Percentiles rank a stretch among this genome's conserved stretches.
Evolutionary conservation across 2,113 vertebrate genomes (phyloP).

Genomic region (Hylia prasina): DNA sequence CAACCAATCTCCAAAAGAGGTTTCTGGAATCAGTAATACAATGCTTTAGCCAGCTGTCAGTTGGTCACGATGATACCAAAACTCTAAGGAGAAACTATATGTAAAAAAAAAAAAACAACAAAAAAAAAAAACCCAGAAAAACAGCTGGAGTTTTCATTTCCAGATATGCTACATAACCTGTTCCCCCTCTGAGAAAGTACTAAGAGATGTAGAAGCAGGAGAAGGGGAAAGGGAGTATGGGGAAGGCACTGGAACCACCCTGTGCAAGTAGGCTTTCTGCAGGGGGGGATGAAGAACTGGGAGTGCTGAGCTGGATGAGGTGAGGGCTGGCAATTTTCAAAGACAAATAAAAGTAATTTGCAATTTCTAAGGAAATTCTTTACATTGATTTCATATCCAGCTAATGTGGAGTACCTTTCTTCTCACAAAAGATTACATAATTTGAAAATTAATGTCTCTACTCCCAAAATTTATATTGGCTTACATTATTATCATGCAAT

Average conservation of each 20-base stretch:
- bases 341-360: background rate
- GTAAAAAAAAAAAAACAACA: accelerated
- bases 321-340: background rate
- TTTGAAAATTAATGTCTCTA: background rate
- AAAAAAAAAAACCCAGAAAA: accelerated
- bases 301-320: background rate
- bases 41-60: background rate
- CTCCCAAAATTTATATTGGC: background rate
- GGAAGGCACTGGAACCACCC: background rate
- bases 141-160: background rate
- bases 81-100: background rate
- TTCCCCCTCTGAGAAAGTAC: background rate
- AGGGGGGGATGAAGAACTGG: background rate
- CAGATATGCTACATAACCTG: background rate
- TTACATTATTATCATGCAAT: background rate
- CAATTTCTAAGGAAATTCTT: background rate
- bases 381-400: background rate
- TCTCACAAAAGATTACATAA: background rate
- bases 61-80: background rate
- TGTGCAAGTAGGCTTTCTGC: background rate
- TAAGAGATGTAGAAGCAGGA: background rate
- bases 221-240: background rate
- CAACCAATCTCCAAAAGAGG: background rate
- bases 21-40: background rate
- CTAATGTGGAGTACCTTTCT: background rate